Evolutionary conservation across 2,797 vertebrate genomes (phyloP).

Genomic region (Distichodus sexfasciatus): DNA sequence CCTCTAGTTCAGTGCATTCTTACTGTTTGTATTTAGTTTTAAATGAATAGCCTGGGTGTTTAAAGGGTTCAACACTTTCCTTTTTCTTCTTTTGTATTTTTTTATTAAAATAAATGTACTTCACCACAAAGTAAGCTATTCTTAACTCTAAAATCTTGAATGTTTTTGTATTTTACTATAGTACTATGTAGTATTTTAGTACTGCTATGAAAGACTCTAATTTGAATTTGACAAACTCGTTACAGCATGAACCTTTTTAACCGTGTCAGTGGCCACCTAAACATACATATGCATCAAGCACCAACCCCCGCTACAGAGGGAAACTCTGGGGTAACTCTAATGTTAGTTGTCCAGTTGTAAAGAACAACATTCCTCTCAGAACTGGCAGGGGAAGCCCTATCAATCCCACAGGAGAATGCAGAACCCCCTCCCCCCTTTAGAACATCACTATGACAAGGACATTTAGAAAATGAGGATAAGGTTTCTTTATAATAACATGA

Average conservation of each 20-base stretch:
- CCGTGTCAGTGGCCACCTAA: not conserved
- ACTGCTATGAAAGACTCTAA: too few relatives aligned
- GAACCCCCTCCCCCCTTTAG: constrained; percentile 58
- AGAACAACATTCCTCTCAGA: not conserved
- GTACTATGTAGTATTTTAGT: too few relatives aligned
- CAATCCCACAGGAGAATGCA: constrained; percentile 43
- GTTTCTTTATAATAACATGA: not conserved
- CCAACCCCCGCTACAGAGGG: not conserved
- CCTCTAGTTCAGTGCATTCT: constrained; percentile 27
- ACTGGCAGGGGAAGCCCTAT: constrained; percentile 24
- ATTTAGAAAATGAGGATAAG: constrained; percentile 38
- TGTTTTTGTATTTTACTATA: not conserved
- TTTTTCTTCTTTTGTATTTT: constrained; percentile 1
- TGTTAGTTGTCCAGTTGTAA: constrained; percentile 7
- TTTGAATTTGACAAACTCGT: not conserved
- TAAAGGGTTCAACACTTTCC: not conserved
- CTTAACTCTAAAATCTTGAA: not conserved
- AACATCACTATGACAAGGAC: constrained; percentile 53
- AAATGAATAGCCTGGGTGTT: not conserved
- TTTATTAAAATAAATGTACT: constrained; percentile 2
- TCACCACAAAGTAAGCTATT: too few relatives aligned
- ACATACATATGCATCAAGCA: not conserved
- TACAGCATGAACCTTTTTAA: not conserved
- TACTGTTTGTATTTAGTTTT: not conserved
- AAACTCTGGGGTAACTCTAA: constrained; percentile 1